Base-by-base conservation (phyloP, 2,888 invertebrate genomes). In the Diplazon laetatorius region DNA sequence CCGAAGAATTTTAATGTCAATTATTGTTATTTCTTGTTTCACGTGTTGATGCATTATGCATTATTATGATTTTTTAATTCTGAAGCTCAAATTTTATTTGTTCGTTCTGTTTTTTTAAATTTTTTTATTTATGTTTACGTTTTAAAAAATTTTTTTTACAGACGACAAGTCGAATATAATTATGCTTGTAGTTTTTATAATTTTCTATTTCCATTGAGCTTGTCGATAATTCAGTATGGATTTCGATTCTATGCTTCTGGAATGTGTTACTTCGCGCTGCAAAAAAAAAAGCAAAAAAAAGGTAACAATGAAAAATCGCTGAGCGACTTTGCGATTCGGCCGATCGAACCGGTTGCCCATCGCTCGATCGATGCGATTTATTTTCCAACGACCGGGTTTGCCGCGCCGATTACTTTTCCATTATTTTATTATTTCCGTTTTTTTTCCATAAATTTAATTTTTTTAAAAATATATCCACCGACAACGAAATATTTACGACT, bases 401-500 rank as follows among this genome's bases (percentile, higher is more conserved):
- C 55, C 14, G 55, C 55, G 55, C 25, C 30, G 14, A 55, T 55
- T 55, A 8, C 8, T 16, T 55, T 55, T 18, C 6, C 6, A 30
- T 30, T 57, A 10, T 8, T 30, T 4, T 30, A 5, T 2, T 6
- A 30, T 30, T 6, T 30, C 6, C 30, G 6, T 30, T 30, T 30
- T 30, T 30, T 2, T 30, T 30, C 6, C 6, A 5, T 30, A n/a
- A 37, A n/a, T 60, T 60, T 22, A 12, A n/a, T 66, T 30, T 9
- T 60, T 75, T 57, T 60, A 18, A 57, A 50, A 10, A 30, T 48
- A 14, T 20, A n/a, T 59, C 22, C 46, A 30, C 44, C 60, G 46
- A 57, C 69, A 69, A 46, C 69, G 59, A 60, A 59, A 55, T 35
- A 55, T 30, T 57, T 62, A 39, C 25, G 6, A 52, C 39, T 65